Evolutionary conservation across 2,888 invertebrate genomes (phyloP), one percentile per base, ranked within the genome.

Genomic region (Nemurella pictetii): DNA sequence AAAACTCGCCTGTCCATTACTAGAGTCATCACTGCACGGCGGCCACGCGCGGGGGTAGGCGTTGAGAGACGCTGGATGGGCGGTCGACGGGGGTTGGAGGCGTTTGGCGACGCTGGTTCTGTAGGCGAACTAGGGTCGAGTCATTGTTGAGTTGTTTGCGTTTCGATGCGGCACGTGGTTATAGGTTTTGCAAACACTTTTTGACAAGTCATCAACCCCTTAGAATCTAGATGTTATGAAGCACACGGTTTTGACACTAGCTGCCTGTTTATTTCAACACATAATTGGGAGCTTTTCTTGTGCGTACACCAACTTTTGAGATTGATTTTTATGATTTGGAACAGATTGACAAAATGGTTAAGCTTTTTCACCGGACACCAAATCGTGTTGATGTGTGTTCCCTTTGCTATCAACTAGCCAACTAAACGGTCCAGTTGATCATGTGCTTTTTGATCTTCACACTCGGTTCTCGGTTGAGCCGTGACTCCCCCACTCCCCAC

Each of bases 1-100:
- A 84, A 86, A 27, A 55, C 82, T 35, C 85, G 86, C 85, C 86
- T 86, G 85, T 86, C 86, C 86, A 86, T 86, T 84, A 86, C 86
- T 78, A 85, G 72, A 84, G 86, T 86, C 86, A 86, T 86, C 82
- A 82, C 82, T 82, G 29, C 26, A 72, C 55, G 20, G 20, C 55
- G 55, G n/a, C 15, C 28, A 82, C 82, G 30, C 30, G 30, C 75
- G 75, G 27, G 28, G 27, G 27, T n/a, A n/a, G n/a, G n/a, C n/a
- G n/a, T n/a, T 1, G 55, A 55, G 5, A 3, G 12, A 20, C 55
- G 12, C n/a, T n/a, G n/a, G n/a, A n/a, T n/a, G n/a, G n/a, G n/a
- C n/a, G n/a, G n/a, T n/a, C n/a, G n/a, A n/a, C n/a, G n/a, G n/a
- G n/a, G n/a, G n/a, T n/a, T n/a, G n/a, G n/a, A n/a, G n/a, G n/a